Base-by-base conservation (phyloP, 1,140 invertebrate species). In the Gryllus bimaculatus region DNA sequence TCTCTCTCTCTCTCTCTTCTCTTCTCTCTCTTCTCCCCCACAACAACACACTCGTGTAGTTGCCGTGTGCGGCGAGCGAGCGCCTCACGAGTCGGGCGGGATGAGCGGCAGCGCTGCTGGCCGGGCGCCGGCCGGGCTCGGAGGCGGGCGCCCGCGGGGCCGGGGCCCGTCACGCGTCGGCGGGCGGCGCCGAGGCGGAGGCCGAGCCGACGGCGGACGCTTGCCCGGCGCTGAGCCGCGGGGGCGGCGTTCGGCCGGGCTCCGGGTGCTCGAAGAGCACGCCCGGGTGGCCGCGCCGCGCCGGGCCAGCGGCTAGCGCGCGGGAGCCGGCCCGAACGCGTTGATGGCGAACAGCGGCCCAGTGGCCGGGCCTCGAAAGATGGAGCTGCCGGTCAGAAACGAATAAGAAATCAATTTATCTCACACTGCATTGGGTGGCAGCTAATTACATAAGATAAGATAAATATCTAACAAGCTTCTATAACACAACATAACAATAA, bases 301-400 rank as follows among this genome's bases (percentile, higher is more conserved):
- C 54, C 54, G 18, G 49, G 54, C 54, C 10, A 13, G 18, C 54
- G 54, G 54, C 10, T 8, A 10, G 54, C 54, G 54, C 54, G 10
- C 10, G 10, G 2, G 54, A 10, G 2, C 54, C 54, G 18, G 54
- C 54, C 10, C n/a, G n/a, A 7, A 66, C 54, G 54, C 54, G 80
- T 88, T 87, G 75, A 87, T 86, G 48, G 86, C 84, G 82, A 87
- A 88, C 76, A 88, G 86, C 18, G 86, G 86, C 81, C 86, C 81
- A 87, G 85, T 20, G 85, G 86, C 18, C 82, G 84, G 8, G 86
- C 83, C 82, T 88, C 86, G 80, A 87, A n/a, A 82, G 77, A 86
- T 84, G 49, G 85, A 84, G 81, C 84, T 87, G 54, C 54, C 0
- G 18, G 7, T 8, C 49, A 54, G 15, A 54, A 54, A 54, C 15